Percentiles rank a stretch among this genome's conserved stretches.
Conservation (phyloP, 2,888 invertebrate genomes). For the Ceramica pisi region DNA sequence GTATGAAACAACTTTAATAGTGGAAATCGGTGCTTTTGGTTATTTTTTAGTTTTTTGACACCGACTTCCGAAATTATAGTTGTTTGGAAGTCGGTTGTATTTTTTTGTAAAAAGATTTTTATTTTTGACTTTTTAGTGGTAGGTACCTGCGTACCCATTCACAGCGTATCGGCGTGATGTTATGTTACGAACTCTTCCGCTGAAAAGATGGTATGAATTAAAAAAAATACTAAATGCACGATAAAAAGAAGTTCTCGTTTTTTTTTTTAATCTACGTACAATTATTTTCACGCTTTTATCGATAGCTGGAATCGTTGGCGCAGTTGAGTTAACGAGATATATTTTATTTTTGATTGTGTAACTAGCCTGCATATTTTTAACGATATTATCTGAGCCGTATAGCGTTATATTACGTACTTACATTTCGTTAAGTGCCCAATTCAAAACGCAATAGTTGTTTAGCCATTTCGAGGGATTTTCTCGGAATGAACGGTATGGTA, state of each 20-base stretch:
- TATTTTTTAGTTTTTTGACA: too few species aligned
- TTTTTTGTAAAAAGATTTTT: too few species aligned
- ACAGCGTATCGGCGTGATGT: too few species aligned
- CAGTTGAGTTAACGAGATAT: background rate
- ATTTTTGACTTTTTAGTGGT: too few species aligned
- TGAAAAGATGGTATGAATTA: slow-evolving; percentile 65
- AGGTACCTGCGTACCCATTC: too few species aligned
- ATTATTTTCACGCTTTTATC: background rate
- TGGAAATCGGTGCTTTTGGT: too few species aligned
- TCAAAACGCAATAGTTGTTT: slow-evolving; percentile 64
- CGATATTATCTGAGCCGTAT: slow-evolving; percentile 13
- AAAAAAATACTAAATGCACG: background rate
- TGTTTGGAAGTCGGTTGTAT: too few species aligned
- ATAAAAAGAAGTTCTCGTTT: background rate
- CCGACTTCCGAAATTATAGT: too few species aligned
- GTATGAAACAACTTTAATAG: too few species aligned
- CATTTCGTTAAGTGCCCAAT: slow-evolving; percentile 59
- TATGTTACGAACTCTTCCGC: too few species aligned
- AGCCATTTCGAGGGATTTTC: slow-evolving; percentile 75
- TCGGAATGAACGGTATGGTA: slow-evolving; percentile 69
- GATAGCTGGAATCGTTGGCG: background rate
- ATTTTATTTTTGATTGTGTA: slow-evolving; percentile 5
- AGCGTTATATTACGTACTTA: slow-evolving; percentile 31
- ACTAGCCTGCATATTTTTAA: slow-evolving; percentile 15
- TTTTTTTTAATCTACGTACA: background rate